Conservation (phyloP, 2,113 vertebrate genomes). For the Pelecanus crispus region DNA sequence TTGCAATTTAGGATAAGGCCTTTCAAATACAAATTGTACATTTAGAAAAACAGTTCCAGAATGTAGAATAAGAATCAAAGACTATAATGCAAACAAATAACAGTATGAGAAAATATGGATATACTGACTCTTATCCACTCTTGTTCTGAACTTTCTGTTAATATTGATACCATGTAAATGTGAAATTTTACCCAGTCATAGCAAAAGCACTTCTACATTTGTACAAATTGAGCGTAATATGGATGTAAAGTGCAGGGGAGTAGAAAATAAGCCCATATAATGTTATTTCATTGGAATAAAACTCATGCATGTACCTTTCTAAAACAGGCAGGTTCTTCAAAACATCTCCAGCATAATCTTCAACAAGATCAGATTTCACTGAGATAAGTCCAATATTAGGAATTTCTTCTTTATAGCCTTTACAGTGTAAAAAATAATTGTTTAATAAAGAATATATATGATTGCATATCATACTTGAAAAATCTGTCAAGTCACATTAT, state of each 20-base stretch:
- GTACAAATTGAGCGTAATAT: not conserved
- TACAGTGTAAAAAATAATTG: not conserved
- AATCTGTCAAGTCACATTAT: not conserved
- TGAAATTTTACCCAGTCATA: not conserved
- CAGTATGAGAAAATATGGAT: not conserved
- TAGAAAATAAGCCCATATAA: not conserved
- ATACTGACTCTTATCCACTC: not conserved
- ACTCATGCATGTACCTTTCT: slow-evolving; percentile 1
- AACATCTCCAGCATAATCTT: slow-evolving; percentile 47
- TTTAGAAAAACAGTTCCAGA: not conserved
- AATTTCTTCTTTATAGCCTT: not conserved
- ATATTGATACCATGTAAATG: not conserved
- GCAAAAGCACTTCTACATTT: not conserved
- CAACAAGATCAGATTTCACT: slow-evolving; percentile 32
- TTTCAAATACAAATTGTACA: not conserved
- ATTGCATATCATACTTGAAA: not conserved
- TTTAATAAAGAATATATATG: not conserved
- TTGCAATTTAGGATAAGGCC: not conserved
- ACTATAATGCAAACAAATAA: not conserved
- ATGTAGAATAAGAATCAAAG: not conserved
- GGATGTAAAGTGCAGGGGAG: not conserved
- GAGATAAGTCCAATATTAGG: slow-evolving; percentile 25
- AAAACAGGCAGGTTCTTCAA: slow-evolving; percentile 42
- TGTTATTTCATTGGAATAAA: not conserved
- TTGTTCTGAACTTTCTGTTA: not conserved